A percentile compares a stretch with the other conserved stretches of the same genome.
phyloP scores from a whole-genome alignment of 64 coral and sea anemone species.

The Actinia tenebrosa region DNA sequence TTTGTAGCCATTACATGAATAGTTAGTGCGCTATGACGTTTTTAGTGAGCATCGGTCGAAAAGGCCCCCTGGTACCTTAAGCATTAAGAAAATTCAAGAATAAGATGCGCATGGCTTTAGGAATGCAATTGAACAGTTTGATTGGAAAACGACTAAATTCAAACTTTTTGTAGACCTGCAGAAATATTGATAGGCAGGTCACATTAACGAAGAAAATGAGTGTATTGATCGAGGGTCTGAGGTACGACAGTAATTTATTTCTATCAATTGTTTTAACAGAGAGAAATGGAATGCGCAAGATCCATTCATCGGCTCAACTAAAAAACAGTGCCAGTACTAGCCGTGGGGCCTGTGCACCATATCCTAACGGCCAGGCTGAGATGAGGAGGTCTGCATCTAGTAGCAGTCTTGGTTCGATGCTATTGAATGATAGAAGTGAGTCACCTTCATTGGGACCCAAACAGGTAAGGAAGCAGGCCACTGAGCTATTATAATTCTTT shows the following conservation, averaged over 20 bases:
- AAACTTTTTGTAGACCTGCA: too few species aligned
- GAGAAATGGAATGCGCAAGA: conserved; percentile 44
- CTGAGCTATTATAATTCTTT: not conserved
- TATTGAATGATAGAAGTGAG: conserved; percentile 39
- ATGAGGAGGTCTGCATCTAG: conserved; percentile 61
- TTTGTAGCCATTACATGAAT: too few species aligned
- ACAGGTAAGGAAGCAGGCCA: not conserved
- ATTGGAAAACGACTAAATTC: too few species aligned
- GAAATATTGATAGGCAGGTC: too few species aligned
- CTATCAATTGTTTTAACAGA: not conserved
- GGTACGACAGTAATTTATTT: too few species aligned
- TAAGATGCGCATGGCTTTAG: too few species aligned
- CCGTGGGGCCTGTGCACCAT: conserved; percentile 58
- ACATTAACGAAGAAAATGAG: too few species aligned
- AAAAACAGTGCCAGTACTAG: conserved; percentile 55
- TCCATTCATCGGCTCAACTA: conserved; percentile 26
- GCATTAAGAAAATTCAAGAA: too few species aligned
- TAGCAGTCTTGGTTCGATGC: conserved; percentile 45
- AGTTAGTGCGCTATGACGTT: too few species aligned
- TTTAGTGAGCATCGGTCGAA: too few species aligned
- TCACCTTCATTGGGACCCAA: not conserved
- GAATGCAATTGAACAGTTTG: too few species aligned
- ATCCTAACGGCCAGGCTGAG: conserved; percentile 47
- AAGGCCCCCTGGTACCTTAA: not conserved
- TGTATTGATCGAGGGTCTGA: too few species aligned